Percentiles rank a stretch among this genome's conserved stretches.
phyloP scores from a whole-genome alignment of 1,140 invertebrate genomes.

The Patella vulgata region DNA sequence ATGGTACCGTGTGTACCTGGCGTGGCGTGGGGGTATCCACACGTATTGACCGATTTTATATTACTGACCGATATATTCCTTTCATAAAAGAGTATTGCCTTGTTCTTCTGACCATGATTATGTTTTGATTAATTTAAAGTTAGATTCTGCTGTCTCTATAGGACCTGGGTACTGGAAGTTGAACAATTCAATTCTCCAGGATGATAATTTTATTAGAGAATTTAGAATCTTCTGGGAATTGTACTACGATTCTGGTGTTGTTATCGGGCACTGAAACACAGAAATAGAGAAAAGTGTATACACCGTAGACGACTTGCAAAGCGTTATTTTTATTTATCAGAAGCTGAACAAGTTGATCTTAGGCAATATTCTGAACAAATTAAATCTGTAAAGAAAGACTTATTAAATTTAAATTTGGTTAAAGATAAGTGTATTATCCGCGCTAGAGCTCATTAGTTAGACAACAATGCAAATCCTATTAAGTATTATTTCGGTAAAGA shows the following conservation, averaged over 20 bases:
- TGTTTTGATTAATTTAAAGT: too few relatives aligned
- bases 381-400: slow-evolving; percentile 12
- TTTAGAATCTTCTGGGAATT: too few relatives aligned
- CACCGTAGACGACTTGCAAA: slow-evolving; percentile 14
- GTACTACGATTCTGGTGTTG: slow-evolving; percentile 17
- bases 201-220: too few relatives aligned
- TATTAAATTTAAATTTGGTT: slow-evolving; percentile 19
- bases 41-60: too few relatives aligned
- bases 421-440: slow-evolving; percentile 20
- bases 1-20: too few relatives aligned
- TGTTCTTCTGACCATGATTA: too few relatives aligned
- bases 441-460: slow-evolving; percentile 15
- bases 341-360: slow-evolving; percentile 10
- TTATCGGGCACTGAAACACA: slow-evolving; percentile 27
- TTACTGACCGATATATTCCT: too few relatives aligned
- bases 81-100: too few relatives aligned
- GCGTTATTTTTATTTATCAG: slow-evolving; percentile 13
- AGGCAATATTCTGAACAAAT: slow-evolving; percentile 17
- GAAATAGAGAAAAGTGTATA: slow-evolving; percentile 1
- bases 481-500: slow-evolving; percentile 27
- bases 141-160: too few relatives aligned
- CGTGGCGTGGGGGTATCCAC: too few relatives aligned
- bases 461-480: slow-evolving; percentile 25
- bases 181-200: too few relatives aligned
- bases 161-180: too few relatives aligned